phyloP scores from a whole-genome alignment of 2,888 invertebrate species.

The Clusia tigrina region DNA sequence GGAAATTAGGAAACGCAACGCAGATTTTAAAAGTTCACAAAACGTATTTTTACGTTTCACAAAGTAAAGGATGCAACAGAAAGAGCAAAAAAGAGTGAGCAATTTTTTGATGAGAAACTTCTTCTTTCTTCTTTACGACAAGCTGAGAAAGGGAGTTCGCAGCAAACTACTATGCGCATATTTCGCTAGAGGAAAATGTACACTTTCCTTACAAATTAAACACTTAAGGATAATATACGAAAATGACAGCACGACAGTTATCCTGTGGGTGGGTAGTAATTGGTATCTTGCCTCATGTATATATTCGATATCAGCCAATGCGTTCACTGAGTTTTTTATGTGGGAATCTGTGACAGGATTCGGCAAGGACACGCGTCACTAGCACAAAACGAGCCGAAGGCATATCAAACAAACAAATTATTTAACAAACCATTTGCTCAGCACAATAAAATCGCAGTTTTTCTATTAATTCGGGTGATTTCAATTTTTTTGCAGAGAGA shows the following conservation, averaged over 20 bases:
- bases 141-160: background rate
- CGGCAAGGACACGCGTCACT: slow-evolving; percentile 9
- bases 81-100: background rate
- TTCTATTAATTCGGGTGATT: background rate
- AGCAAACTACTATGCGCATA: background rate
- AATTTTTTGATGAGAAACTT: too few relatives aligned
- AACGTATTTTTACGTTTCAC: slow-evolving; percentile 28
- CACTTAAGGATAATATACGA: background rate
- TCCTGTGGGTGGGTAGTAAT: background rate
- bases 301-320: background rate
- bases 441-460: slow-evolving; percentile 5
- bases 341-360: slow-evolving; percentile 7
- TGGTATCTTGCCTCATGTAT: background rate
- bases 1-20: slow-evolving; percentile 27
- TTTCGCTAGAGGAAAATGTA: background rate
- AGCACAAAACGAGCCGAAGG: slow-evolving; percentile 1
- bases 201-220: background rate
- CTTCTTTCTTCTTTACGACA: background rate
- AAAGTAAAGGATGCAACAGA: slow-evolving; percentile 14
- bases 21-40: slow-evolving; percentile 28
- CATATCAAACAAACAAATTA: slow-evolving; percentile 19
- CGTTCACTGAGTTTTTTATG: background rate
- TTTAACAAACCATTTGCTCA: slow-evolving; percentile 20
- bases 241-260: background rate
- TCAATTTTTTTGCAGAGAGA: background rate